Evolutionary conservation across 2,888 invertebrate species (phyloP), one percentile per base, ranked within the genome.

Genomic region (Colostygia pectinataria): DNA sequence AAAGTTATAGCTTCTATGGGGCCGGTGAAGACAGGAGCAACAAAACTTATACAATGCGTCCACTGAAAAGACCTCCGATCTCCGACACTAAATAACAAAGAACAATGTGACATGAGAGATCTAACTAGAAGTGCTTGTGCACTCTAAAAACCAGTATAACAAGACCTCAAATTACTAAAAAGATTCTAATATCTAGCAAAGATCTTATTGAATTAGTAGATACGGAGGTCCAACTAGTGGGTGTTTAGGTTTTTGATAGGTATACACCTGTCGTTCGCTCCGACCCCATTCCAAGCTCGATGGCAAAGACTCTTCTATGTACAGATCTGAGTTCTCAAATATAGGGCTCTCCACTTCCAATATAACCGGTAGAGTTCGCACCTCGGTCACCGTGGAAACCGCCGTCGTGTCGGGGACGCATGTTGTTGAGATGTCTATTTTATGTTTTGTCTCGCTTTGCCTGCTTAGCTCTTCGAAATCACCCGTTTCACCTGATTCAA

Each of bases 221-320:
- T 20, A 32, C 20, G 29, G 57, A 57, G 54, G 52, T 54, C 55
- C 50, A 37, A 49, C 27, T 53, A 46, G 33, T 45, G 27, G 45
- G 45, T 49, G 24, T 59, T 58, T 58, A 55, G 59, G 60, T 57
- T 56, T 55, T 53, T 24, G 54, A n/a, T 67, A 75, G 69, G 67
- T 89, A n/a, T n/a, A 88, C 80, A 83, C 88, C 90, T 91, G 78
- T 74, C 81, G 68, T 58, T 74, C 77, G 59, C 76, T 77, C 80
- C 91, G 91, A 85, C 92, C 93, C 88, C 93, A 93, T 70, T 93
- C 94, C 85, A 95, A 93, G 79, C 96, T 96, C 72, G 96, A 95
- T 51, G 96, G 96, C 87, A 96, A 92, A 58, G 96, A 96, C 83
- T 96, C 97, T 76, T 96, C 97, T 83, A 96, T 95, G 91, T 95